These are phyloP conservation scores for Spilosoma lubricipeda DNA, from an alignment of 2,888 invertebrate genomes.

Conservation along the genomic window DNA sequence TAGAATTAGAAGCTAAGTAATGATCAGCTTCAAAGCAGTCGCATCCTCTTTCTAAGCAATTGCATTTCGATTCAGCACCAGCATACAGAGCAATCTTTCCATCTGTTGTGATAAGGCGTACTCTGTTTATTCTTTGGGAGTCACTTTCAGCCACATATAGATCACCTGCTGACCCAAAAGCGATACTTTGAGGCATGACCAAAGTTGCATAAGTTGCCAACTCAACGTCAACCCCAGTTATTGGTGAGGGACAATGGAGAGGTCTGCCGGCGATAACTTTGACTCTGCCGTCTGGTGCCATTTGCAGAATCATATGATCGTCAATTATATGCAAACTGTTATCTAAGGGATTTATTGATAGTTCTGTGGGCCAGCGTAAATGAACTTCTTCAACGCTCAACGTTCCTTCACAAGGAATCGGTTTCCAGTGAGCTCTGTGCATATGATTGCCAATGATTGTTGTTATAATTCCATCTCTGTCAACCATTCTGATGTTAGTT, in stretches of 20 bases:
- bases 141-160: constrained; percentile 98
- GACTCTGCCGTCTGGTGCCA: constrained; percentile 96
- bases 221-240: constrained; percentile 93
- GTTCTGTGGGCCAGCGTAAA: constrained; percentile 97
- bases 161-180: constrained; percentile 96
- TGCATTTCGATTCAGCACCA: constrained; percentile 97
- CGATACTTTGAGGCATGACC: constrained; percentile 97
- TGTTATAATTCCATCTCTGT: constrained; percentile 95
- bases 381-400: constrained; percentile 97
- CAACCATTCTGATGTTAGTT: constrained; percentile 97
- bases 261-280: constrained; percentile 97
- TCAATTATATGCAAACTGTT: constrained; percentile 98
- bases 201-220: constrained; percentile 96
- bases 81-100: constrained; percentile 97
- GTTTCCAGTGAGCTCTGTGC: constrained; percentile 97
- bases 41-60: constrained; percentile 96
- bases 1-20: constrained; percentile 96
- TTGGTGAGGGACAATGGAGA: constrained; percentile 95
- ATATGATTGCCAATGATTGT: constrained; percentile 97
- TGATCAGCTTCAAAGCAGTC: constrained; percentile 97
- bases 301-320: constrained; percentile 96
- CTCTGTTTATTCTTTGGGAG: constrained; percentile 96
- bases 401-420: constrained; percentile 96
- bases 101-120: constrained; percentile 96
- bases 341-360: constrained; percentile 97